Evolutionary conservation across 1,140 invertebrate species (phyloP).

Genomic region (Thaumetopoea pityocampa): DNA sequence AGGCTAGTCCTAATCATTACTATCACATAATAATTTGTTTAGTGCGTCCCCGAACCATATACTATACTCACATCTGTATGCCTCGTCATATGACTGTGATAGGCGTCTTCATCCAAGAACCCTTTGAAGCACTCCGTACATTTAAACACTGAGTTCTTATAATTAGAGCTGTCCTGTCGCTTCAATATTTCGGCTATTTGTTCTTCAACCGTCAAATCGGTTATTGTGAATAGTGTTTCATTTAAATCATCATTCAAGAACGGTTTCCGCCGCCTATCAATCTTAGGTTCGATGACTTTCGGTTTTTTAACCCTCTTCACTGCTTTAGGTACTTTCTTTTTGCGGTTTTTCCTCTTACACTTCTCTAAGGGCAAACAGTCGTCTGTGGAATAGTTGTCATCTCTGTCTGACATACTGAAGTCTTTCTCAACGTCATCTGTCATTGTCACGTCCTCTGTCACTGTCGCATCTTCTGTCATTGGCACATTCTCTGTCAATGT

Average conservation of each 20-base stretch:
- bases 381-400: slow-evolving; percentile 40
- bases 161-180: slow-evolving; percentile 48
- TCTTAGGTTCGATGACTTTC: slow-evolving; percentile 41
- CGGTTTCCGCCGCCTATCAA: slow-evolving; percentile 52
- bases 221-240: slow-evolving; percentile 57
- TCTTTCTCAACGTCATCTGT: slow-evolving; percentile 19
- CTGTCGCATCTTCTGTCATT: slow-evolving; percentile 9
- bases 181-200: slow-evolving; percentile 56
- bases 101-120: slow-evolving; percentile 59
- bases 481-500: slow-evolving; percentile 11
- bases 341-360: slow-evolving; percentile 21
- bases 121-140: slow-evolving; percentile 59
- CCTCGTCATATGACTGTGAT: slow-evolving; percentile 46
- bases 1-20: no score
- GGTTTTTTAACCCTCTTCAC: slow-evolving; percentile 25
- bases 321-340: slow-evolving; percentile 2
- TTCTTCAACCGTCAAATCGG: slow-evolving; percentile 48
- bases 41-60: no score
- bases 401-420: slow-evolving; percentile 10
- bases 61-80: slow-evolving; percentile 53
- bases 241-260: slow-evolving; percentile 58
- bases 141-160: slow-evolving; percentile 52
- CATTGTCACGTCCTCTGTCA: slow-evolving; percentile 12
- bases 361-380: slow-evolving; percentile 41
- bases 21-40: no score